Base-by-base conservation (phyloP, 2,113 vertebrate genomes). In the Malaclemys terrapin region DNA sequence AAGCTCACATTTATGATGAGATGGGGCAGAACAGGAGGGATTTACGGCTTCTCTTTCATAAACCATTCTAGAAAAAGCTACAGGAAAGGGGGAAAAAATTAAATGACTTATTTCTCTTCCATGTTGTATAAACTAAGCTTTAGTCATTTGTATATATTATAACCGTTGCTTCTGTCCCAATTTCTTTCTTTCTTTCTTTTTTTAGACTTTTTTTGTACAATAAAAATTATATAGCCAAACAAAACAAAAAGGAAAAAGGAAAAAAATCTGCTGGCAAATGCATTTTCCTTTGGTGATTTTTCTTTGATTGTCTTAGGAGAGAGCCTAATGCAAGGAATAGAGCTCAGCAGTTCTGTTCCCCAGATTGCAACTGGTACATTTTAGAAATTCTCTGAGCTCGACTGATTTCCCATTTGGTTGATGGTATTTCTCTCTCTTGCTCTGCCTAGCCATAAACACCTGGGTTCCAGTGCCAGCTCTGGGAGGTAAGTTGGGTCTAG, bases 171-270 rank as follows among this genome's bases (percentile, higher is more conserved):
- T 98, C 88, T 87, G 88, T 85, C 94, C 97, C 96, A 97, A 98
- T 91, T 98, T 98, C 98, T 98, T 84, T 93, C 89, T 59, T 82
- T 91, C 24, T 95, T 98, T 50, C 13, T 93, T 98, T 98, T 98
- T 98, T 98, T 97, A 98, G 97, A 93, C 89, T 97, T 98, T 98
- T 99, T 99, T 99, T 99, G 98, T 99, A 99, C 98, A 99, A 99
- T 99, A 99, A 99, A 98, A 98, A 98, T 98, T 98, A 98, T 98
- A 98, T 98, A 98, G 98, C 98, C 98, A 98, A 93, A 91, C 47
- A 25, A 50, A 56, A 20, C 19, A 88, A 62, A 11, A 45, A 35
- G 24, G 10, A 47, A 83, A 24, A 57, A 19, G 10, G 29, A 19
- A 57, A 29, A 90, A 80, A 42, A 12, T 25, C 14, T 10, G 50